Evolutionary conservation across 2,797 vertebrate species (phyloP), one percentile per base, ranked within the genome.

Genomic region (Nannoperca australis): DNA sequence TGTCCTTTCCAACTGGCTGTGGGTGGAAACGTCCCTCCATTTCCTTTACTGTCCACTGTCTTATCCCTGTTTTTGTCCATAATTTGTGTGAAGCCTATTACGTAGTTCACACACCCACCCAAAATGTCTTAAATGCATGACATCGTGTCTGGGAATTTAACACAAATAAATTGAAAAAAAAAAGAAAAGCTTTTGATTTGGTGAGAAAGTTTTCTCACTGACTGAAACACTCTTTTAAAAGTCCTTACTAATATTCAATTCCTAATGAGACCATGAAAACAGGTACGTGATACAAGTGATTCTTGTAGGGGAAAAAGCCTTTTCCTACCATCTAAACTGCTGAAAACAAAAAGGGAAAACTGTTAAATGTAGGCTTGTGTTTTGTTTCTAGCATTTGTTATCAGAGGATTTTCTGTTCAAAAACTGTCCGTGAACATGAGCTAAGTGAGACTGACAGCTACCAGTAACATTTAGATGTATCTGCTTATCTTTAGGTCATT

Each of bases 141-240:
- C 75, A 76, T 86, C 64, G 75, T 88, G 85, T 91, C 89, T 93
- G 78, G 38, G 51, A 67, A 65, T 73, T 30, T 47, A 20, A 50
- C 17, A 47, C 10, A 63, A 66, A 55, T 49, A 79, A 50, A 44
- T 30, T 2, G 3, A 51, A 68, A 32, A 18, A 24, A 63, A 34
- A 44, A 17, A 73, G 49, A 54, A 49, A 30, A 11, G 5, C 0
- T 38, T 67, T 42, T 24, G 4, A 44, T 76, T 84, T 70, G 22
- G 47, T 71, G 36, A 63, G 60, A 82, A 70, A 59, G 22, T 42
- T 62, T 63, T 47, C 56, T 67, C 24, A 22, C 47, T 60, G 22
- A 14, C 18, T n/a, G 70, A 65, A 58, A 55, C 59, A 44, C 51
- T 65, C 63, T 62, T 64, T 58, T n/a, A 15, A 55, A 34, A 55